Percentiles rank a stretch among this genome's conserved stretches.
These are phyloP conservation scores for Luperina testacea DNA, from an alignment of 2,888 invertebrate genomes.

Conservation along the genomic window DNA sequence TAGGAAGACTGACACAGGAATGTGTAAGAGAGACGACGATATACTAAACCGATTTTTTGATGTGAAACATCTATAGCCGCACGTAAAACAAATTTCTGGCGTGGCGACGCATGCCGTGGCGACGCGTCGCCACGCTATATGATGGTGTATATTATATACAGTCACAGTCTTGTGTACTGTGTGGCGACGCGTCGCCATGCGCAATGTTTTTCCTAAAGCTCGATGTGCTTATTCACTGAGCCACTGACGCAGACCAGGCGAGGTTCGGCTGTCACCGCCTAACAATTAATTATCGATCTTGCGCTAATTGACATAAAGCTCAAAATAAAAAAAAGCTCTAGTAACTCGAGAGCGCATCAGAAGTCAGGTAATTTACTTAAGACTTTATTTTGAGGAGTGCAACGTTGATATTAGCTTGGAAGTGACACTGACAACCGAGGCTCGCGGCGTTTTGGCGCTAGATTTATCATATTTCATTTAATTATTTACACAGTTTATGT, in stretches of 20 bases:
- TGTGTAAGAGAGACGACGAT: not conserved
- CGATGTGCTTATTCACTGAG: not conserved
- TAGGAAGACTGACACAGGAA: not conserved
- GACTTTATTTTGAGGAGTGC: not conserved
- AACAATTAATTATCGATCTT: not conserved
- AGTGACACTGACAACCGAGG: not conserved
- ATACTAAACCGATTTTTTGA: not conserved
- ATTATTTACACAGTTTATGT: not conserved
- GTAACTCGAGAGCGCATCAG: not conserved
- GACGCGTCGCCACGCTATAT: too few relatives aligned
- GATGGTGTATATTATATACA: too few relatives aligned
- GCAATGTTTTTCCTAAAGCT: not conserved
- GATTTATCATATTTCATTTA: too few relatives aligned
- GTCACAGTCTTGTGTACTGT: too few relatives aligned
- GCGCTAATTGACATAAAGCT: not conserved
- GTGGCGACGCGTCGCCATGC: too few relatives aligned
- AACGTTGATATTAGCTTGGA: not conserved
- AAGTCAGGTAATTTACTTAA: not conserved
- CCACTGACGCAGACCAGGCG: not conserved
- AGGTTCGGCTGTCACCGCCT: not conserved
- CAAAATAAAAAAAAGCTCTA: not conserved
- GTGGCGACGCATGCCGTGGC: too few relatives aligned
- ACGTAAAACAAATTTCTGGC: too few relatives aligned
- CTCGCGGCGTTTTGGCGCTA: not conserved
- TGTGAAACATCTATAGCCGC: too few relatives aligned